Conservation (phyloP, 2,888 invertebrate species). For the Parnassius mnemosyne region DNA sequence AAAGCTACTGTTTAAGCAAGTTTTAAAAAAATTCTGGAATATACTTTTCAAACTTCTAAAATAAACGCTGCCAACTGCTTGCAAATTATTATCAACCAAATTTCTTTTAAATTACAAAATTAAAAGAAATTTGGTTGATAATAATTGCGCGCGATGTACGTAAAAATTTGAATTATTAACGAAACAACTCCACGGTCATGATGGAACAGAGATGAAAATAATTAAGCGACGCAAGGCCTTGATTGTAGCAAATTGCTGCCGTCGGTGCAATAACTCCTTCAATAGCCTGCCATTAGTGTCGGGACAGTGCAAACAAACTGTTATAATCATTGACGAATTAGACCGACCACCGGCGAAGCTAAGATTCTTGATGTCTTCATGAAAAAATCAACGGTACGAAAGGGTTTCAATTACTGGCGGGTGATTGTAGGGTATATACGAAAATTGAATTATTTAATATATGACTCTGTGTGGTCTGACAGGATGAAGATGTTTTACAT, state of each 20-base stretch:
- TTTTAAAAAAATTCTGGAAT: too few relatives aligned
- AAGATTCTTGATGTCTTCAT: conserved; percentile 31
- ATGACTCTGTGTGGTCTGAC: conserved; percentile 21
- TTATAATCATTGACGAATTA: conserved; percentile 59
- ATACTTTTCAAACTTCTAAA: neutral
- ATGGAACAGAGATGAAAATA: conserved; percentile 36
- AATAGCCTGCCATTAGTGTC: conserved; percentile 62
- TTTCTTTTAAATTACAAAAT: conserved; percentile 22
- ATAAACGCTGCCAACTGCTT: conserved; percentile 1
- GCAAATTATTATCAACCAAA: too few relatives aligned
- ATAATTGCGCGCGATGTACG: conserved; percentile 11
- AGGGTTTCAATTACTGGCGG: conserved; percentile 26
- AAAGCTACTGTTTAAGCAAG: too few relatives aligned
- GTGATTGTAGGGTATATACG: conserved; percentile 23
- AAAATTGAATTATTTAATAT: conserved; percentile 27
- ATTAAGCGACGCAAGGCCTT: conserved; percentile 42
- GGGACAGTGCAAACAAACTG: conserved; percentile 66
- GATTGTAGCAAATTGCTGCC: conserved; percentile 62
- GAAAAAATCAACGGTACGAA: conserved; percentile 26
- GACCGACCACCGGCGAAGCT: conserved; percentile 51
- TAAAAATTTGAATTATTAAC: conserved; percentile 21
- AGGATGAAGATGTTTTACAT: conserved; percentile 24
- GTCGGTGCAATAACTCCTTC: conserved; percentile 60
- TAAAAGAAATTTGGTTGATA: conserved; percentile 9
- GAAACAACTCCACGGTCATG: conserved; percentile 31